Base-by-base conservation (phyloP, 2,888 invertebrate species). In the Himalopsyche anomala region DNA sequence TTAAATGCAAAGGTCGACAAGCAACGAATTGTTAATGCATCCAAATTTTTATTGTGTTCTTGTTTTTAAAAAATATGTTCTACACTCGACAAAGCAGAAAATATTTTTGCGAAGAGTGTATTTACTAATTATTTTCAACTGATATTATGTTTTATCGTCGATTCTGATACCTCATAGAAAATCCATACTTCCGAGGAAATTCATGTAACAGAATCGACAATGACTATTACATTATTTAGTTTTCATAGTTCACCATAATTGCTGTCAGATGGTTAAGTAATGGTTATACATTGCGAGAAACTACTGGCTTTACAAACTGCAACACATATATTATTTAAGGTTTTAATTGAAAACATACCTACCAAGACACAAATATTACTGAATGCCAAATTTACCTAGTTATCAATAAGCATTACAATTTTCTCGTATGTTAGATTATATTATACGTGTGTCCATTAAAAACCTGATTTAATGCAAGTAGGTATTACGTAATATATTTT, bases 1-100 rank as follows among this genome's bases (percentile, higher is more conserved):
- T 74, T 74, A 28, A 74, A 74, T 74, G 36, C 74, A 74, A 74
- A 74, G 80, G 80, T 80, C 80, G 80, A 80, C 80, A 80, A 80
- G 51, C 80, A 80, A 80, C 80, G 80, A 42, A 80, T 80, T 80
- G 80, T 80, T 42, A 80, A 40, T 36, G 74, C 74, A 28, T 74
- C 74, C 9, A 74, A 38, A 74, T 74, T 74, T 74, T 36, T 74
- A 74, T 74, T 74, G 74, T 38, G 4, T 36, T 74, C 19, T 74
- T 36, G 38, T 74, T 62, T 74, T 28, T 9, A 5, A 36, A 69
- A 4, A 38, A 38, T 62, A 38, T 74, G 12, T 28, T 74, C 38
- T 74, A 74, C 36, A 74, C 74, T 74, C 74, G n/a, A 74, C 36
- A 36, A 12, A 38, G 74, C 74, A 36, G 36, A 36, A 74, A 36